Base-by-base conservation (phyloP, 2,888 invertebrate species). In the Tetragnatha montana region DNA sequence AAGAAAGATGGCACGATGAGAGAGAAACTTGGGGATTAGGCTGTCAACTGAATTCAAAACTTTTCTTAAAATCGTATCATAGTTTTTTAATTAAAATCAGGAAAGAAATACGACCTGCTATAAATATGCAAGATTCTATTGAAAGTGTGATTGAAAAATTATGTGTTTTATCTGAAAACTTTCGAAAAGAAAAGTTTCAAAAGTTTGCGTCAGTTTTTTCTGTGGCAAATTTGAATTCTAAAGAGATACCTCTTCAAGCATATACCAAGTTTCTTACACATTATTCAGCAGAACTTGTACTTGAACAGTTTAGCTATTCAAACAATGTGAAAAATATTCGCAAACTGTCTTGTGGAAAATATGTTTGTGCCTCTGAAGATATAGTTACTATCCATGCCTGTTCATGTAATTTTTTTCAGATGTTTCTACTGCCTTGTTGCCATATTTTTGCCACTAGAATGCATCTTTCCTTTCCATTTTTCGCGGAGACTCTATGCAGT, bases 391-490 rank as follows among this genome's bases (percentile, higher is more conserved):
- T 19, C 12, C 83, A 21, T 76, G 50, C 76, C 35, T 88, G 88
- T 47, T 88, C 83, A 79, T 88, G 88, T n/a, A 80, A 74, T 60
- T 83, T 88, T 74, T 79, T 82, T 68, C 70, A 71, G n/a, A 35
- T 74, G 22, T 51, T 88, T 49, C 70, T 60, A 68, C 49, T 88
- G 7, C 88, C 88, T 47, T 88, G 88, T 60, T 73, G 74, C 71
- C 88, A 88, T 73, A 88, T 88, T 22, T 88, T 88, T 73, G 82
- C 78, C 14, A 35, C 83, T 14, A 60, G 88, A 74, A 88, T 50
- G 71, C 50, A 51, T 49, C 68, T 88, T 60, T 83, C 71, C 8
- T 21, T 83, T 47, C 79, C 83, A 12, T 69, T 88, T 7, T 88
- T 73, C 83, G 71, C 19, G 22, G 83, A 84, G 50, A 60, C 83